A percentile compares a stretch with the other conserved stretches of the same genome.
These are phyloP conservation scores for Protomyctophum bolini DNA, from an alignment of 2,113 vertebrate species.

Conservation along the genomic window DNA sequence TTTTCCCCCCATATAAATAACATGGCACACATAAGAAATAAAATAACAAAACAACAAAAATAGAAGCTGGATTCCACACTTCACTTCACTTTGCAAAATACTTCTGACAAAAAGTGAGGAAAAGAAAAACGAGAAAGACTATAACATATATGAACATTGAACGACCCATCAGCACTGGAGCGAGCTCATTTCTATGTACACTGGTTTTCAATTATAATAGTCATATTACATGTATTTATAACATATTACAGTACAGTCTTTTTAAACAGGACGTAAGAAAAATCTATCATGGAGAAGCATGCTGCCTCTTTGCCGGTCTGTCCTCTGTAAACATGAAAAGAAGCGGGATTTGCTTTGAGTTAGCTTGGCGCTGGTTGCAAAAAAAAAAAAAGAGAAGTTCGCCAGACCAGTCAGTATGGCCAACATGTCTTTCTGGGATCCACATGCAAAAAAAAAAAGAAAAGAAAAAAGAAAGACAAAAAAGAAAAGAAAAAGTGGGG, in stretches of 20 bases:
- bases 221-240: conserved; percentile 43
- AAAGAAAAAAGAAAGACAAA: too few species aligned
- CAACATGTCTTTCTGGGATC: conserved; percentile 55
- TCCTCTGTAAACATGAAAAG: conserved; percentile 66
- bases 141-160: conserved; percentile 18
- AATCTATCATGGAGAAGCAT: conserved; percentile 53
- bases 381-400: conserved; percentile 23
- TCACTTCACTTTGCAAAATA: conserved; percentile 42
- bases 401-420: conserved; percentile 58
- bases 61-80: conserved; percentile 45
- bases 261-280: conserved; percentile 43
- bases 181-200: conserved; percentile 56
- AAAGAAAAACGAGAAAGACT: conserved; percentile 12
- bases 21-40: neutral
- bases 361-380: conserved; percentile 52
- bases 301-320: conserved; percentile 60
- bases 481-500: conserved; percentile 35
- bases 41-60: conserved; percentile 38
- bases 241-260: conserved; percentile 51
- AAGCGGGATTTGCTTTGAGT: conserved; percentile 11
- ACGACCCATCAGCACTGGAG: conserved; percentile 53
- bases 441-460: conserved; percentile 44
- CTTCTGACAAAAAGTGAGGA: neutral
- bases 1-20: neutral
- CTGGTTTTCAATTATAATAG: conserved; percentile 47